phyloP scores from a whole-genome alignment of 2,888 invertebrate species.

The Lobophora halterata region DNA sequence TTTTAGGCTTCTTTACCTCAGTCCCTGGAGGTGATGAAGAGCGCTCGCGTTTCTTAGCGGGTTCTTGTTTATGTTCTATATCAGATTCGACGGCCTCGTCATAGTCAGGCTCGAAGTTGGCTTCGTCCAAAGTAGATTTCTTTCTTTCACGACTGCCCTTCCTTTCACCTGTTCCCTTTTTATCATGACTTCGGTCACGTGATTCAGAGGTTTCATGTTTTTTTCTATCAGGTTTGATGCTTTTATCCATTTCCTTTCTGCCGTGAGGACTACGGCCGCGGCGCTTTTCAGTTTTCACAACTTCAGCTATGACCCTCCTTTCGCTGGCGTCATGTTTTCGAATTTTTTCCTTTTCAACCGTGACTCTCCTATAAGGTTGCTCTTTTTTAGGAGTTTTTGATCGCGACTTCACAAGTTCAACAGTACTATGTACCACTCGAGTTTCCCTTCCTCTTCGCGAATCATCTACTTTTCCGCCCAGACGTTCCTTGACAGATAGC shows the following conservation, averaged over 20 bases:
- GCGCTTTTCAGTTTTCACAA: slow-evolving; percentile 47
- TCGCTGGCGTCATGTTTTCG: slow-evolving; percentile 59
- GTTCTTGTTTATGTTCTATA: slow-evolving; percentile 81
- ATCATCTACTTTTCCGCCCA: slow-evolving; percentile 88
- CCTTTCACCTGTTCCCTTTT: slow-evolving; percentile 38
- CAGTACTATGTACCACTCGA: slow-evolving; percentile 75
- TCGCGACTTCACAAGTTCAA: slow-evolving; percentile 77
- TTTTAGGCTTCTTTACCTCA: slow-evolving; percentile 61
- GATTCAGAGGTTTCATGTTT: slow-evolving; percentile 24
- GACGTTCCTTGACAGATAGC: slow-evolving; percentile 88
- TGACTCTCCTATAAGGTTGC: slow-evolving; percentile 71
- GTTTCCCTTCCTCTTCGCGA: slow-evolving; percentile 76
- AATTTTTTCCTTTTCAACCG: slow-evolving; percentile 70
- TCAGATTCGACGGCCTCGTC: slow-evolving; percentile 83
- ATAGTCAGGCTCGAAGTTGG: slow-evolving; percentile 88
- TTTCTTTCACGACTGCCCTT: slow-evolving; percentile 77
- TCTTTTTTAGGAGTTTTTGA: slow-evolving; percentile 76
- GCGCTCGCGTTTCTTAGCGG: slow-evolving; percentile 62
- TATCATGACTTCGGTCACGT: slow-evolving; percentile 39
- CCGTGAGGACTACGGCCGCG: slow-evolving; percentile 46
- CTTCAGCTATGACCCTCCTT: slow-evolving; percentile 47
- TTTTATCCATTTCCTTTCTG: slow-evolving; percentile 50
- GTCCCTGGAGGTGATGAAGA: slow-evolving; percentile 50
- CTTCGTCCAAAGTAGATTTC: slow-evolving; percentile 85
- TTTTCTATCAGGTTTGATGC: slow-evolving; percentile 50